Base-by-base conservation (phyloP, 35 echinoderm and acorn worm genomes). In the Ptychodera flava region DNA sequence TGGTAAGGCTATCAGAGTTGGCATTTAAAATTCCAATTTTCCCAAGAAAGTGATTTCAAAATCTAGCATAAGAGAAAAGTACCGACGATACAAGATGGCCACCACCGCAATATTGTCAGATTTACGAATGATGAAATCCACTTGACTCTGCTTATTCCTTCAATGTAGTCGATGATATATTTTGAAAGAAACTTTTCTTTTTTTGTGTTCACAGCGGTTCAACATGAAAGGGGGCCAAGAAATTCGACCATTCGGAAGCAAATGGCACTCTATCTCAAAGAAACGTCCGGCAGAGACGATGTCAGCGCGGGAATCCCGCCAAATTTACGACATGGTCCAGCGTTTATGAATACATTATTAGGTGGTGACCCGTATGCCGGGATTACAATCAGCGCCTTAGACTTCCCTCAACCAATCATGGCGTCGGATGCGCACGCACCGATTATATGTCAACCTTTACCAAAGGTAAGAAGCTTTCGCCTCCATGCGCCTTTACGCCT, bases 201-300 rank as follows among this genome's bases (percentile, higher is more conserved):
- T 64, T 22, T 64, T 64, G 45, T 64, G 45, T 64, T 64, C 45
- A 14, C 90, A 99, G 96, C 96, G 34, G 96, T 99, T n/a, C 96
- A 99, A 80, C 96, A 99, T 79, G 96, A 99, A 78, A 78, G 96
- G 84, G 96, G 96, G 28, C 96, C 96, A 31, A 80, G 96, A 30
- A 99, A 99, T 79, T 99, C 96, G 1, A 99, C 96, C 0, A 94
- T 99, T 78, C 90, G 90, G 53, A 99, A 99, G 87, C 96, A 99
- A 33, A 99, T 99, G 96, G 96, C 96, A 31, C 83, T 99, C 16
- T 99, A 99, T 53, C 93, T 99, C 16, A 94, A 94, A 76, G 96
- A 94, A 32, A 85, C 96, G 0, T 88, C 91, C 16, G 45, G 88
- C 89, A 14, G 90, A 88, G 0, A 87, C 90, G 31, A 85, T 85